Evolutionary conservation across 2,113 vertebrate genomes (phyloP).

Genomic region (Sinocyclocheilus anophthalmus): DNA sequence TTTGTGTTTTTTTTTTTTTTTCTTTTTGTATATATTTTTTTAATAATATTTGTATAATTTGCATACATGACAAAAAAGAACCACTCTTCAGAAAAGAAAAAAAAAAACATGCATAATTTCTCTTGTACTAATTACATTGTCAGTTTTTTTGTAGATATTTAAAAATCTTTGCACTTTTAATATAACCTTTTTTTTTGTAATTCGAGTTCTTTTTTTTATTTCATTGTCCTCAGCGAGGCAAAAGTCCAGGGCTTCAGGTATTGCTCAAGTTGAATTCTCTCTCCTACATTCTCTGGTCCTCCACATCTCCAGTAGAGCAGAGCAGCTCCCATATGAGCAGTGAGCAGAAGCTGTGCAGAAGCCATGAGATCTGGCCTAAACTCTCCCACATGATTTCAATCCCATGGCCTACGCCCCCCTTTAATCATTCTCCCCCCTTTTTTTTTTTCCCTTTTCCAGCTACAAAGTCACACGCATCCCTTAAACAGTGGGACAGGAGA

Average conservation of each 20-base stretch:
- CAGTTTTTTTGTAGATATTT: constrained; percentile 57
- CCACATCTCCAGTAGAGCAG: constrained; percentile 63
- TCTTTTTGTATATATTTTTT: too few species aligned
- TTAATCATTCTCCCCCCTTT: constrained; percentile 43
- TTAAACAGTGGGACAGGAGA: constrained; percentile 42
- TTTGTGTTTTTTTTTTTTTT: constrained; percentile 45
- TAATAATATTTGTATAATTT: constrained; percentile 71
- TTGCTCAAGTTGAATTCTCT: constrained; percentile 60
- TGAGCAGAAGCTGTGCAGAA: constrained; percentile 63
- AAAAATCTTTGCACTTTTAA: constrained; percentile 52
- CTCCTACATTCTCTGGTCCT: constrained; percentile 65
- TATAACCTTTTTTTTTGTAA: constrained; percentile 58
- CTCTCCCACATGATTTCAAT: constrained; percentile 66
- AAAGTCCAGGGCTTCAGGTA: constrained; percentile 64
- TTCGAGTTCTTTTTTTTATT: constrained; percentile 54
- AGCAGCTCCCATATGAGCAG: constrained; percentile 59
- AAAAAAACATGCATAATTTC: constrained; percentile 76
- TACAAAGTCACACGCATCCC: constrained; percentile 63
- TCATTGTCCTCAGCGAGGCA: constrained; percentile 52
- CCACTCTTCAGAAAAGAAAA: constrained; percentile 65
- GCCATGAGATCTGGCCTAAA: constrained; percentile 63
- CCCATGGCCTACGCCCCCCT: constrained; percentile 62
- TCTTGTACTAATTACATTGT: constrained; percentile 72
- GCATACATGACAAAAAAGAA: constrained; percentile 70
- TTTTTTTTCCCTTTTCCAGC: constrained; percentile 55